These are phyloP conservation scores for Notothenia coriiceps DNA, from an alignment of 2,113 vertebrate genomes.

Conservation along the genomic window DNA sequence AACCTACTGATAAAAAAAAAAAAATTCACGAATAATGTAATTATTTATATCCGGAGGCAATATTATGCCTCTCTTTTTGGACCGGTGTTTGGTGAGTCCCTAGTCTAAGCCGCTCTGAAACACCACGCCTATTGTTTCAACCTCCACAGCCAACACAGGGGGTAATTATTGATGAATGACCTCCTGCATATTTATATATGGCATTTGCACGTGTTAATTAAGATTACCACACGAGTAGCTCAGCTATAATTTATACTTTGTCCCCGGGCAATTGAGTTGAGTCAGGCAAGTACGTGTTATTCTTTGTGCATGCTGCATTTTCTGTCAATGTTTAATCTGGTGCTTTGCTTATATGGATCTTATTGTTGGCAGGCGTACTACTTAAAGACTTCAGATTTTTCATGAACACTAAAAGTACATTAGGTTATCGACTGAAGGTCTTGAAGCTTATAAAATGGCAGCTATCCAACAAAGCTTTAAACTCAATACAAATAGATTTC, in stretches of 20 bases:
- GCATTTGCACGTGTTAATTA: constrained; percentile 56
- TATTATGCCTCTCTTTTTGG: no score
- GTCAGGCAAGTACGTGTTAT: background rate
- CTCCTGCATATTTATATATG: constrained; percentile 44
- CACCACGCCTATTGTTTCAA: background rate
- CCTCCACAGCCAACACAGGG: constrained; percentile 1
- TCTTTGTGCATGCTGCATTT: constrained; percentile 8
- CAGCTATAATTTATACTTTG: constrained; percentile 24
- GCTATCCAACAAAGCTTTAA: background rate
- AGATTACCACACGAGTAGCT: constrained; percentile 25
- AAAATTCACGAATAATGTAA: no score
- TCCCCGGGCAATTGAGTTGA: constrained; percentile 8
- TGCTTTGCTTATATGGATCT: background rate
- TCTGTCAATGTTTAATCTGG: constrained; percentile 11
- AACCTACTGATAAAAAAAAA: no score
- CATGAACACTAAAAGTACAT: constrained; percentile 3
- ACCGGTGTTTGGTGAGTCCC: no score
- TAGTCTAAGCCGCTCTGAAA: no score
- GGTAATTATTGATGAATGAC: constrained; percentile 33
- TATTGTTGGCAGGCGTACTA: constrained; percentile 1
- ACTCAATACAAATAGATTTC: no score
- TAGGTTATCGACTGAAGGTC: background rate
- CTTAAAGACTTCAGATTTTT: background rate
- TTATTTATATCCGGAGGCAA: no score
- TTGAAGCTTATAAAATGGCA: background rate